A percentile compares a stretch with the other conserved stretches of the same genome.
phyloP scores from a whole-genome alignment of 2,113 vertebrate genomes.

The Cyprichromis sp. region DNA sequence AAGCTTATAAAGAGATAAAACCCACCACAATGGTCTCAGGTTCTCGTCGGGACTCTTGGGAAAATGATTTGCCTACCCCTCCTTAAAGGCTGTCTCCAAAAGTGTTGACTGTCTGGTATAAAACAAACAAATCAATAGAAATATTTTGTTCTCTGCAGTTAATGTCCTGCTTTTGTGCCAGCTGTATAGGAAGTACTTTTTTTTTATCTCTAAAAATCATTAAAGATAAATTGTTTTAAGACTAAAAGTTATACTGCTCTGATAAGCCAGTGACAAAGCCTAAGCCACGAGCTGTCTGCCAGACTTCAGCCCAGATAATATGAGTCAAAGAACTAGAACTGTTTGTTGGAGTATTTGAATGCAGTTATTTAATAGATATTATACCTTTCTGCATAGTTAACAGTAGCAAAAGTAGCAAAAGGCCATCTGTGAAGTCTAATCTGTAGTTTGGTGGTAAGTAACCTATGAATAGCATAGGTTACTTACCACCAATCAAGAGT shows the following conservation, averaged over 20 bases:
- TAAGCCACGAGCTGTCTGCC: neutral
- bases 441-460: neutral
- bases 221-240: neutral
- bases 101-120: neutral
- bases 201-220: neutral
- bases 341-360: neutral
- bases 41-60: neutral
- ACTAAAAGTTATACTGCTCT: neutral
- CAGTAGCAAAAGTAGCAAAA: rapidly evolving
- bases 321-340: neutral
- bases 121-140: neutral
- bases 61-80: neutral
- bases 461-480: neutral
- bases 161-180: neutral
- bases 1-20: neutral
- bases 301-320: neutral
- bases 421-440: neutral
- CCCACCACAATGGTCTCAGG: neutral
- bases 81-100: neutral
- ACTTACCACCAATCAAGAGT: neutral
- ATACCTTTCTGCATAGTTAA: neutral
- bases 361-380: neutral
- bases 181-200: neutral
- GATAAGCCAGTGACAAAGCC: neutral
- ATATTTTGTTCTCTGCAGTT: neutral